A percentile compares a stretch with the other conserved stretches of the same genome.
Conservation (phyloP, 2,797 vertebrate species). For the Pteronotus mesoamericanus region DNA sequence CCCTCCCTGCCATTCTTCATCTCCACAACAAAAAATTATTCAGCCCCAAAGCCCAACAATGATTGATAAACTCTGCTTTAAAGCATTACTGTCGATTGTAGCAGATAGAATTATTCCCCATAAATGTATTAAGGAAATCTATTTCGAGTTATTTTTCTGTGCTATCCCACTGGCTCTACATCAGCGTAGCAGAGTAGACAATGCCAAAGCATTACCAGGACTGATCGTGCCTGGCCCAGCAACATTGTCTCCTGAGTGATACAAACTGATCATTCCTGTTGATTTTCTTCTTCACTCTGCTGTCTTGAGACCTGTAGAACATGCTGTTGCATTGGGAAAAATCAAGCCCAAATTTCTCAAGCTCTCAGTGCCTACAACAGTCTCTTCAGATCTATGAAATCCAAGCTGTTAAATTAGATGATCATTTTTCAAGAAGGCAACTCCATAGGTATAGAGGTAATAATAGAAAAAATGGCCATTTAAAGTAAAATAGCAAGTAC, state of each 20-base stretch:
- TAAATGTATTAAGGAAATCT: background rate
- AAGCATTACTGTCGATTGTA: background rate
- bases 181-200: background rate
- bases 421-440: background rate
- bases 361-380: background rate
- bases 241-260: background rate
- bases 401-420: background rate
- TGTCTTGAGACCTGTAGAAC: background rate
- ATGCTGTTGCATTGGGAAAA: background rate
- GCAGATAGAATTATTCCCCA: background rate
- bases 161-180: accelerated
- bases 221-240: background rate
- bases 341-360: background rate
- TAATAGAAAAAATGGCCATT: background rate
- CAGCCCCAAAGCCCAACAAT: background rate
- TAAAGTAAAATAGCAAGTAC: background rate
- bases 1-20: too few species aligned
- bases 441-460: background rate
- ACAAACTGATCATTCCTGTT: background rate
- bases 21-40: background rate
- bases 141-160: background rate
- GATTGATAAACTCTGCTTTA: background rate
- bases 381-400: background rate
- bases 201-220: background rate
- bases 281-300: background rate